phyloP scores from a whole-genome alignment of 2,113 vertebrate species.

The Crotalus tigris region DNA sequence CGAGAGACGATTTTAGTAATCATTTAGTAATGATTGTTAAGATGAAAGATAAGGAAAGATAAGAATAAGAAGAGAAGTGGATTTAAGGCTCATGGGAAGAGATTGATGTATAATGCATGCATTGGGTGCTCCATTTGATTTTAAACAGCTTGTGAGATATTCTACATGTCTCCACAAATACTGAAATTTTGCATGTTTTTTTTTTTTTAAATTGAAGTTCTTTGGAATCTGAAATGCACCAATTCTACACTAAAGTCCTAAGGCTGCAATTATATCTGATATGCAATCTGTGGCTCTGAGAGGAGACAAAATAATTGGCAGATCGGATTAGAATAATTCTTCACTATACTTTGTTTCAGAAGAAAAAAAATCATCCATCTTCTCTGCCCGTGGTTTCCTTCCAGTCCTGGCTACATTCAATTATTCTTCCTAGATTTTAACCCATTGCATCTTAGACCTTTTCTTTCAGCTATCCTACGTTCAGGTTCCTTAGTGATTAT shows the following conservation, averaged over 20 bases:
- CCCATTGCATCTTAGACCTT: not conserved
- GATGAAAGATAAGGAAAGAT: not conserved
- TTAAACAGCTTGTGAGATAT: not conserved
- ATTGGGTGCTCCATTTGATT: not conserved
- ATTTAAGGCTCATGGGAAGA: not conserved
- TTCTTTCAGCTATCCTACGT: not conserved
- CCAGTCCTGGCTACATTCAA: not conserved
- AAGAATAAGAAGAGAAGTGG: not conserved
- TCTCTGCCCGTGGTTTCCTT: not conserved
- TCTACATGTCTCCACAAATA: not conserved
- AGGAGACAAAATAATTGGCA: not conserved
- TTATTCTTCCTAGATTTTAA: not conserved
- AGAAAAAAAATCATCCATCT: not conserved
- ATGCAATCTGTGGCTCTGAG: not conserved
- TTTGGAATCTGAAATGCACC: not conserved
- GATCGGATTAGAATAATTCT: not conserved
- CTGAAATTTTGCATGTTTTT: not conserved
- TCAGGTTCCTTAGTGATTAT: not conserved
- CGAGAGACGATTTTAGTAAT: not conserved
- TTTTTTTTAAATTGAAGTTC: not conserved
- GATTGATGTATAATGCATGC: not conserved
- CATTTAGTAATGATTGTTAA: not conserved
- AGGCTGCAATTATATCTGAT: not conserved
- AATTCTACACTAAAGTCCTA: not conserved
- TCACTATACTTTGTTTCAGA: not conserved